Evolutionary conservation across 2,888 invertebrate genomes (phyloP).

Genomic region (Tetranychus truncatus): DNA sequence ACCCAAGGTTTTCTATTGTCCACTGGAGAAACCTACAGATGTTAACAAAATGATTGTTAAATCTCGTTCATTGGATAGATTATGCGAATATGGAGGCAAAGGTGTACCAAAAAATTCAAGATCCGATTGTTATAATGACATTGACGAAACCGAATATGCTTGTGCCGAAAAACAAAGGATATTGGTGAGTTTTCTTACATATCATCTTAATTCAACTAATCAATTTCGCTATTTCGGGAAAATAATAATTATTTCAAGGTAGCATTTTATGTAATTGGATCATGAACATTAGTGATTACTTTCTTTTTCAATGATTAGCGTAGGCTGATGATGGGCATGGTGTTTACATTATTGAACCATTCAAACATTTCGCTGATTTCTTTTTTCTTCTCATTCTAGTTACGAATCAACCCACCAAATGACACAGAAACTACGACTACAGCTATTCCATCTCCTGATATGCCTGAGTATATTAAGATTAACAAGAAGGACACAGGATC

Average conservation of each 20-base stretch:
- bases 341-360: background rate
- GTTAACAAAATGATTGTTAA: conserved; percentile 47
- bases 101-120: conserved; percentile 50
- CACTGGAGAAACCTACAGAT: conserved; percentile 53
- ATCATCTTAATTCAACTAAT: too few relatives aligned
- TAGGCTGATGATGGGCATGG: background rate
- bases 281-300: background rate
- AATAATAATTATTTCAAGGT: background rate
- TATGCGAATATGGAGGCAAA: conserved; percentile 52
- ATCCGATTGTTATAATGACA: conserved; percentile 58
- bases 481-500: conserved; percentile 9
- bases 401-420: conserved; percentile 26
- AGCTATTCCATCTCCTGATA: conserved; percentile 23
- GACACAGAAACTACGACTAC: conserved; percentile 26
- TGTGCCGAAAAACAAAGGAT: conserved; percentile 61
- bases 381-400: conserved; percentile 18
- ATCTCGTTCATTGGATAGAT: conserved; percentile 41
- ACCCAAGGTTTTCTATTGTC: conserved; percentile 59
- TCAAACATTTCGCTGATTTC: background rate
- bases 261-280: background rate
- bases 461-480: conserved; percentile 22
- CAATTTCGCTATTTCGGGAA: background rate
- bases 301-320: background rate
- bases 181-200: conserved; percentile 39
- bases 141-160: conserved; percentile 57